Evolutionary conservation across 37 sponge, comb jelly and placozoan species (phyloP).

Genomic region (Aplysina aerophoba): DNA sequence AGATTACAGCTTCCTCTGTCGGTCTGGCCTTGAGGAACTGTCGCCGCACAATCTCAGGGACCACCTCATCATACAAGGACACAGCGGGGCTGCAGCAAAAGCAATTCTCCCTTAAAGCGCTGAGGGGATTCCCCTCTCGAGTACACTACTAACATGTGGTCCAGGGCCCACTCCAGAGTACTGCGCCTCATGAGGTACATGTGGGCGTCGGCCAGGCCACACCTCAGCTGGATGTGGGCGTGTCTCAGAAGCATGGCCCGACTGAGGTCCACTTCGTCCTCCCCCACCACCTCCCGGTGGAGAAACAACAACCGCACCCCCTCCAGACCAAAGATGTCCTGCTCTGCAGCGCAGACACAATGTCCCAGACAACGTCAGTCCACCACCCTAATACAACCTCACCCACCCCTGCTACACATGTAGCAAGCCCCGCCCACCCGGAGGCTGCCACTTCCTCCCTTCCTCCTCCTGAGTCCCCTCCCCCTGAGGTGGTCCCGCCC

Average conservation of each 20-base stretch:
- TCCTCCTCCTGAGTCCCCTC: slow-evolving; percentile 15
- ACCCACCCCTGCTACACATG: neutral
- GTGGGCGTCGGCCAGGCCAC: slow-evolving; percentile 80
- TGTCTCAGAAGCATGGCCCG: slow-evolving; percentile 50
- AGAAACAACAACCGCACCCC: slow-evolving; percentile 6
- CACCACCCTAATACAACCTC: neutral
- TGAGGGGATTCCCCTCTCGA: neutral
- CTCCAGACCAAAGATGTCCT: slow-evolving; percentile 27
- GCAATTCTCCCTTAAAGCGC: neutral
- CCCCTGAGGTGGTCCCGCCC: slow-evolving; percentile 18
- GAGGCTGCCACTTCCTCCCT: slow-evolving; percentile 11
- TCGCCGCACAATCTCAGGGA: slow-evolving; percentile 22
- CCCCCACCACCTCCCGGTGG: slow-evolving; percentile 5
- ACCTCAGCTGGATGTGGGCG: slow-evolving; percentile 66
- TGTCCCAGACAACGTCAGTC: too few relatives aligned
- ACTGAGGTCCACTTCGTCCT: slow-evolving; percentile 11
- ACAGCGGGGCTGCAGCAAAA: neutral
- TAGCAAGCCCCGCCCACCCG: neutral
- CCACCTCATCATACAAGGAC: slow-evolving; percentile 21
- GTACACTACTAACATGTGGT: slow-evolving; percentile 51
- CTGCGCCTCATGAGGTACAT: slow-evolving; percentile 79
- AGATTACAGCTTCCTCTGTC: neutral
- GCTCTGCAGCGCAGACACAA: neutral
- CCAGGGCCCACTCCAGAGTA: slow-evolving; percentile 72
- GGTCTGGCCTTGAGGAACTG: neutral